Evolutionary conservation across 2,113 vertebrate genomes (phyloP).

Genomic region (Amazona guildingii): DNA sequence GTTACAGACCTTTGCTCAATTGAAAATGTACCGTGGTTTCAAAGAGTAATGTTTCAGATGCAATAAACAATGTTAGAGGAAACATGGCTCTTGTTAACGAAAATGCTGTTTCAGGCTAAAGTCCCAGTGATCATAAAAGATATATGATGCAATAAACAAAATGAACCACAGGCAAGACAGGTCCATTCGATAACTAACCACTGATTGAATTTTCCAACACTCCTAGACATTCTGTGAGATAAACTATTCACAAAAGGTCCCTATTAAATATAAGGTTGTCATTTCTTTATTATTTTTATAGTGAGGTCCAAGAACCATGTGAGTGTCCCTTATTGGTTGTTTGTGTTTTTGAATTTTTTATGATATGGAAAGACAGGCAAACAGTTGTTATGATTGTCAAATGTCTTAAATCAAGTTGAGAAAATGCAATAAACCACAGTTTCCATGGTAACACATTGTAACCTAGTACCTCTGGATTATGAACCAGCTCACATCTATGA

Average conservation of each 20-base stretch:
- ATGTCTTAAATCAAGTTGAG: conserved; percentile 79
- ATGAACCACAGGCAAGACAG: conserved; percentile 75
- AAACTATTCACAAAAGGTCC: conserved; percentile 69
- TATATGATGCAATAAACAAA: conserved; percentile 83
- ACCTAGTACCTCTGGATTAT: conserved; percentile 79
- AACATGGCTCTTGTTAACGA: conserved; percentile 79
- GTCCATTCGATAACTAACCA: conserved; percentile 68
- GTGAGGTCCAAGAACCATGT: conserved; percentile 20
- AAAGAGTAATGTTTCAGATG: conserved; percentile 78
- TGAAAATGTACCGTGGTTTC: conserved; percentile 76
- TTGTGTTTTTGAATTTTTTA: conserved; percentile 72
- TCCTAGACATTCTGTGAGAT: conserved; percentile 64
- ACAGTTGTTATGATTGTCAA: conserved; percentile 78
- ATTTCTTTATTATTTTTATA: conserved; percentile 63
- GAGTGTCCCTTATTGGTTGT: conserved; percentile 36
- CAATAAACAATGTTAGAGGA: conserved; percentile 78
- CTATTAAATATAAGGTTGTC: conserved; percentile 68
- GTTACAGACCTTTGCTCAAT: conserved; percentile 78
- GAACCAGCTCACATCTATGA: conserved; percentile 79
- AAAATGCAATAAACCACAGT: conserved; percentile 70
- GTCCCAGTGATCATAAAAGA: conserved; percentile 81
- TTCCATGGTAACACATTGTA: conserved; percentile 79
- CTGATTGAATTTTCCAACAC: conserved; percentile 75
- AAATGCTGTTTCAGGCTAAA: conserved; percentile 83
- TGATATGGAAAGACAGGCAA: conserved; percentile 68